A percentile compares a stretch with the other conserved stretches of the same genome.
These are phyloP conservation scores for Scalopus aquaticus DNA, from an alignment of 2,113 vertebrate species.

Conservation along the genomic window DNA sequence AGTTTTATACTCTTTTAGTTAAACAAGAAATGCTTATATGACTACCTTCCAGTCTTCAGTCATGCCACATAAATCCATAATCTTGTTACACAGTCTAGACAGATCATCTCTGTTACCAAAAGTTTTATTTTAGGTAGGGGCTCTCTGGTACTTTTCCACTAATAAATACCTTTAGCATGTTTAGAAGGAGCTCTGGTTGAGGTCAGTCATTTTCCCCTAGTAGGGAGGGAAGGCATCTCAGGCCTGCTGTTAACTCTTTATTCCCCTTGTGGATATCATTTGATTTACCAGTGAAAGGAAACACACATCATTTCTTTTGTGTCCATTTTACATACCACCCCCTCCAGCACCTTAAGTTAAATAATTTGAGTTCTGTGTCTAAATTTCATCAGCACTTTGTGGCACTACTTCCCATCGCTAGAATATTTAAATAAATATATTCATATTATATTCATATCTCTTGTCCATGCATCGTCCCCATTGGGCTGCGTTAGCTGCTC, in stretches of 20 bases:
- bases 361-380: background rate
- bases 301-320: background rate
- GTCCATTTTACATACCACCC: background rate
- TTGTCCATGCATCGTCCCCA: background rate
- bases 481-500: background rate
- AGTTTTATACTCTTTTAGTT: slow-evolving; percentile 33
- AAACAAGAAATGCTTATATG: slow-evolving; percentile 34
- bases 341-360: background rate
- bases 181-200: slow-evolving; percentile 37
- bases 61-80: slow-evolving; percentile 46
- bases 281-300: slow-evolving; percentile 21
- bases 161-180: slow-evolving; percentile 52
- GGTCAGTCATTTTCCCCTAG: background rate
- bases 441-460: background rate
- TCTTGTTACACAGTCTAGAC: slow-evolving; percentile 56
- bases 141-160: slow-evolving; percentile 52
- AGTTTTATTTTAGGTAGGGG: slow-evolving; percentile 43
- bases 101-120: slow-evolving; percentile 42
- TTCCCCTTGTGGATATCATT: background rate
- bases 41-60: background rate
- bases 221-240: background rate
- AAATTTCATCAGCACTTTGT: slow-evolving; percentile 4
- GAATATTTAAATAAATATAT: slow-evolving; percentile 26
- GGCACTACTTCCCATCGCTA: background rate
- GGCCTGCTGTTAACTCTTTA: background rate